A percentile compares a stretch with the other conserved stretches of the same genome.
These are phyloP conservation scores for Smutsia temminckii DNA, from an alignment of 2,797 vertebrate genomes.

Conservation along the genomic window DNA sequence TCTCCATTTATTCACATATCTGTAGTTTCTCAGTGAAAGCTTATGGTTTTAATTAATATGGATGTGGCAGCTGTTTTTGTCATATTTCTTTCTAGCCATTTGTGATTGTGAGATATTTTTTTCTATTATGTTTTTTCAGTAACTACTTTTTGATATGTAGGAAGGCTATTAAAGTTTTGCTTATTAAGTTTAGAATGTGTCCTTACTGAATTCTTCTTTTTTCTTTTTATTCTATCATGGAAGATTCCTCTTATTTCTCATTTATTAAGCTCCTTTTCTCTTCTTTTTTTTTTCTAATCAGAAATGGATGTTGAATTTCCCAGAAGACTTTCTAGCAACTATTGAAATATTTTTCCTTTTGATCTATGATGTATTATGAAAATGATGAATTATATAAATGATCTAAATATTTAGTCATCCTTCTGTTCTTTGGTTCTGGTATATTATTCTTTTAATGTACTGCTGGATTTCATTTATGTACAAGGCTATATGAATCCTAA, in stretches of 20 bases:
- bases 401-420: neutral
- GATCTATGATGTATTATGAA: neutral
- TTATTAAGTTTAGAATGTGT: neutral
- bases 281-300: neutral
- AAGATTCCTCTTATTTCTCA: neutral
- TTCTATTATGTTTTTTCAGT: neutral
- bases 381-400: conserved; percentile 24
- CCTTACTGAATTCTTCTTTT: neutral
- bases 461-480: conserved; percentile 15
- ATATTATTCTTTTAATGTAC: neutral
- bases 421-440: neutral
- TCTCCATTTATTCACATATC: neutral
- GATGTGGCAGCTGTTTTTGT: neutral
- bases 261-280: neutral
- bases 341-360: conserved; percentile 21
- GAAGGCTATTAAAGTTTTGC: neutral
- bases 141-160: neutral
- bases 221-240: neutral
- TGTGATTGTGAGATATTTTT: neutral
- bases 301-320: neutral
- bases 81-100: neutral
- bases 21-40: neutral
- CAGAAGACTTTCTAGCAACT: neutral
- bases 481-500: neutral
- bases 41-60: neutral